Conservation (phyloP, 2,888 invertebrate genomes). For the Lissonota sp. region DNA sequence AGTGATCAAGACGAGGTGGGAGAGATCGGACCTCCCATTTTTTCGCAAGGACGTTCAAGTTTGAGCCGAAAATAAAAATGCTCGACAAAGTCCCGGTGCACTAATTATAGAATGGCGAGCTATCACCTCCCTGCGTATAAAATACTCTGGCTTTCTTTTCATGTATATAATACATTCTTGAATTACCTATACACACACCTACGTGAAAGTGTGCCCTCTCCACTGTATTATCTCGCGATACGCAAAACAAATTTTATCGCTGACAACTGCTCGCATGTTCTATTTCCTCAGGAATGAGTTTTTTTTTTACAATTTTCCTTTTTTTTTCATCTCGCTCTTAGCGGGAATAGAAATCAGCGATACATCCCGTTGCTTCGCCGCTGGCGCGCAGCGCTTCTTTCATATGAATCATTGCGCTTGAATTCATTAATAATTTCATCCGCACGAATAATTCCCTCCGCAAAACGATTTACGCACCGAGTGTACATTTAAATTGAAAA, state of each 20-base stretch:
- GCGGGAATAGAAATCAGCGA: slow-evolving; percentile 33
- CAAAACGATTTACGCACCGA: slow-evolving; percentile 6
- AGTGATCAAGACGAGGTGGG: slow-evolving; percentile 37
- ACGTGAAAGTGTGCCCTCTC: slow-evolving; percentile 9
- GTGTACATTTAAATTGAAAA: slow-evolving; percentile 13
- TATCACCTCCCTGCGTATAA: slow-evolving; percentile 1
- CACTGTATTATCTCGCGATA: slow-evolving; percentile 40
- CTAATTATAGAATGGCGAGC: slow-evolving; percentile 81
- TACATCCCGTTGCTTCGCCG: slow-evolving; percentile 40
- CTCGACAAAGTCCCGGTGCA: slow-evolving; percentile 71
- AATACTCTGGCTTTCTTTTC: slow-evolving; percentile 18
- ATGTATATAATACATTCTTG: slow-evolving; percentile 8
- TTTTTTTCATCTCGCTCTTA: slow-evolving; percentile 24
- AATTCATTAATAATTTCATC: slow-evolving; percentile 55
- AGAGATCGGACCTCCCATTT: slow-evolving; percentile 27
- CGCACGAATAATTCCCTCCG: slow-evolving; percentile 9
- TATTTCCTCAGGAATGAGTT: background rate
- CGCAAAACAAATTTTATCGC: slow-evolving; percentile 63
- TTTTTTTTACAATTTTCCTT: slow-evolving; percentile 20
- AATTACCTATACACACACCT: slow-evolving; percentile 4
- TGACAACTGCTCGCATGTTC: slow-evolving; percentile 52
- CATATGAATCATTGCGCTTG: slow-evolving; percentile 51
- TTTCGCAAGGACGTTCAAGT: slow-evolving; percentile 82
- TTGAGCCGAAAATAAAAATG: slow-evolving; percentile 82
- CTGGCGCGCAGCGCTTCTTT: slow-evolving; percentile 4